Evolutionary conservation across 1,140 invertebrate genomes (phyloP).

Genomic region (Drosophila trapezifrons): DNA sequence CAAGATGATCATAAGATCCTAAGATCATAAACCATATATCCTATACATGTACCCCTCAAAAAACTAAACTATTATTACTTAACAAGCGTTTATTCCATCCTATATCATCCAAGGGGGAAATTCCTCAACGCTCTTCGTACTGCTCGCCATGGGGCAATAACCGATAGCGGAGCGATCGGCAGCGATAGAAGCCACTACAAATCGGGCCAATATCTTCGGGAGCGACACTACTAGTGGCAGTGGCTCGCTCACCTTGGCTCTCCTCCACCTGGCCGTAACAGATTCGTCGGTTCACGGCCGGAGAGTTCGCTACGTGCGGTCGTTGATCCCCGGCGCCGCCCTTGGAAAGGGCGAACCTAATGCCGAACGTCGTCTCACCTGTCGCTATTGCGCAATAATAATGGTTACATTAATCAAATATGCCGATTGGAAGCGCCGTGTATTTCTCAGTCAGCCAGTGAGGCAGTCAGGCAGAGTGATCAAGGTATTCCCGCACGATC

Average conservation of each 20-base stretch:
- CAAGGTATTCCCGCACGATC: constrained; percentile 13
- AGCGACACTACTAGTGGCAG: constrained; percentile 4
- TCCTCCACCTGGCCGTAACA: constrained; percentile 11
- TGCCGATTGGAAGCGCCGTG: neutral
- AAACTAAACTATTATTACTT: neutral
- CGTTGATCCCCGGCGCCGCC: constrained; percentile 14
- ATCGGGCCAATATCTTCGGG: constrained; percentile 1
- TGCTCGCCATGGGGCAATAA: constrained; percentile 8
- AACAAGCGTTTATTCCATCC: neutral
- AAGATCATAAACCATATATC: too few species aligned
- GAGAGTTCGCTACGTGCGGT: constrained; percentile 10
- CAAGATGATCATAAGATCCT: too few species aligned
- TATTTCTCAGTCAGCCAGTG: neutral
- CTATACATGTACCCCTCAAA: too few species aligned
- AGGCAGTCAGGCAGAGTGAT: neutral
- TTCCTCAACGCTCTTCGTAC: constrained; percentile 1
- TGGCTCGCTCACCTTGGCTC: constrained; percentile 36
- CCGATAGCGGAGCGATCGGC: constrained; percentile 27
- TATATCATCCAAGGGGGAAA: neutral
- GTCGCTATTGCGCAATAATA: constrained; percentile 19
- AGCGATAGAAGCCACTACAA: constrained; percentile 15
- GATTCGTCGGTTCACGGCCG: constrained; percentile 19
- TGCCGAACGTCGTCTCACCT: neutral
- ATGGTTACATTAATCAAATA: constrained; percentile 28
- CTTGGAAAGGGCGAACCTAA: constrained; percentile 29